Conservation (phyloP, 2,888 invertebrate genomes). For the Hoplodrina ambigua region DNA sequence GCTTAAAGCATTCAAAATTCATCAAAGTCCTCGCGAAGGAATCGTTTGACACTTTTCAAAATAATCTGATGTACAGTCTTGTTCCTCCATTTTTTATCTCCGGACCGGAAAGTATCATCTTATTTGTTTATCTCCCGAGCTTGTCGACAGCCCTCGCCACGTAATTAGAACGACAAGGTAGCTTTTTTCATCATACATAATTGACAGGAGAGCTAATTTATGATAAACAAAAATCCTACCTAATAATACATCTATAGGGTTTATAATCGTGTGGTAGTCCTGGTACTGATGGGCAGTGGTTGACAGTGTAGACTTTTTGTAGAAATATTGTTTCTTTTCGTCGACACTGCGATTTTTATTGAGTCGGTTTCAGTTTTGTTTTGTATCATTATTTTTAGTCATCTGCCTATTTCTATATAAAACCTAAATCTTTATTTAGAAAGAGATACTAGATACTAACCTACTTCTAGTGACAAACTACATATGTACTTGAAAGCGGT, state of each 20-base stretch:
- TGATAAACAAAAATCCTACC: slow-evolving; percentile 42
- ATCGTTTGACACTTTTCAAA: slow-evolving; percentile 61
- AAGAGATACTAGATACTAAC: background rate
- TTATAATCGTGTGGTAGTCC: slow-evolving; percentile 33
- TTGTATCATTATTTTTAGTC: slow-evolving; percentile 40
- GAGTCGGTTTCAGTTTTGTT: slow-evolving; percentile 67
- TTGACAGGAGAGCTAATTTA: slow-evolving; percentile 75
- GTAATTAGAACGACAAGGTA: slow-evolving; percentile 87
- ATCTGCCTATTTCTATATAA: background rate
- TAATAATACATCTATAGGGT: background rate
- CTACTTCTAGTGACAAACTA: background rate
- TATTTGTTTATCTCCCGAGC: slow-evolving; percentile 87
- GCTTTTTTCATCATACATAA: slow-evolving; percentile 81
- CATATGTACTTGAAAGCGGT: too few relatives aligned
- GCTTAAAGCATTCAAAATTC: slow-evolving; percentile 22
- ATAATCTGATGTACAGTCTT: slow-evolving; percentile 58
- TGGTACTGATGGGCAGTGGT: slow-evolving; percentile 62
- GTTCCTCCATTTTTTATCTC: slow-evolving; percentile 63
- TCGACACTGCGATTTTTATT: slow-evolving; percentile 85
- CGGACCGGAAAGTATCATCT: slow-evolving; percentile 84
- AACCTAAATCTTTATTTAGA: background rate
- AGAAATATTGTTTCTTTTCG: slow-evolving; percentile 81
- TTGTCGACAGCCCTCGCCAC: slow-evolving; percentile 85
- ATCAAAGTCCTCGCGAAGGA: slow-evolving; percentile 30
- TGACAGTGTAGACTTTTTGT: slow-evolving; percentile 76